Evolutionary conservation across 2,797 vertebrate species (phyloP).

Genomic region (Dallia pectoralis): DNA sequence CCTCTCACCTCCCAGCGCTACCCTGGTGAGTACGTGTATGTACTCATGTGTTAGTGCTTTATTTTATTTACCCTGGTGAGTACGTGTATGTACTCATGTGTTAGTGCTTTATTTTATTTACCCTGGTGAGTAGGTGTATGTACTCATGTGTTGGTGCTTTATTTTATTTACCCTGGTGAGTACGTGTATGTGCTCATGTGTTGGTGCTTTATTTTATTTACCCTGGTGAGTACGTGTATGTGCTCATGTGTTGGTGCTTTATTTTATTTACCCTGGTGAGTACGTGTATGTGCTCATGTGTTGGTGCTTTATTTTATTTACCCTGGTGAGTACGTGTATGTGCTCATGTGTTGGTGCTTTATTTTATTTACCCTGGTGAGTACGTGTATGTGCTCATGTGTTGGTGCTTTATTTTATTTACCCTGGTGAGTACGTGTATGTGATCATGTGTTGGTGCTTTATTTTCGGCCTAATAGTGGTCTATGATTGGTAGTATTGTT

Average conservation of each 20-base stretch:
- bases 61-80: too few species aligned
- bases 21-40: slow-evolving; percentile 75
- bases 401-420: slow-evolving; percentile 43
- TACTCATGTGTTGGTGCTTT: slow-evolving; percentile 5
- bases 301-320: neutral
- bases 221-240: too few species aligned
- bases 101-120: neutral
- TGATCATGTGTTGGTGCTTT: slow-evolving; percentile 6
- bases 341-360: slow-evolving; percentile 7
- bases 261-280: too few species aligned
- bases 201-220: neutral
- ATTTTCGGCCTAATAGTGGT: neutral
- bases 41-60: slow-evolving; percentile 1
- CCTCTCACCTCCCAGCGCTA: slow-evolving; percentile 83
- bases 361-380: too few species aligned
- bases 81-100: slow-evolving; percentile 16
- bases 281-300: slow-evolving; percentile 18
- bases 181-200: slow-evolving; percentile 18
- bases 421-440: slow-evolving; percentile 74
- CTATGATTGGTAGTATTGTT: neutral
- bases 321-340: too few species aligned
- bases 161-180: too few species aligned
- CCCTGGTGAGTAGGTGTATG: too few species aligned
- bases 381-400: slow-evolving; percentile 18
- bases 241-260: slow-evolving; percentile 7